A percentile compares a stretch with the other conserved stretches of the same genome.
Evolutionary conservation across 2,797 vertebrate species (phyloP).

Genomic region (Melanotaenia maccullochi): DNA sequence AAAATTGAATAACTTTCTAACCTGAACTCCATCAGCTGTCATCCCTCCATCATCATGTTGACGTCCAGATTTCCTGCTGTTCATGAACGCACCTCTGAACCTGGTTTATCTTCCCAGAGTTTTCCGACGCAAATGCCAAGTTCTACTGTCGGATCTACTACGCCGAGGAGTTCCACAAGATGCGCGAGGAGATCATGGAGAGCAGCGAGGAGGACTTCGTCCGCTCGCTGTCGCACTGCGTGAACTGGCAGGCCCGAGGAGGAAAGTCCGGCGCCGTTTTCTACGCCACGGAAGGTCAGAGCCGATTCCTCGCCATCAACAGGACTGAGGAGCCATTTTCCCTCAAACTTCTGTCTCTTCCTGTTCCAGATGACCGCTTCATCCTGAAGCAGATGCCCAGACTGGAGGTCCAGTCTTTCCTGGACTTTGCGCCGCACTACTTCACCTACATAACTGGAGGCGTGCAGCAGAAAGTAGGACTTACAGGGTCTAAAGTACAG

Average conservation of each 20-base stretch:
- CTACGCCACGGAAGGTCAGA: slow-evolving; percentile 94
- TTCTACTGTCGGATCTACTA: slow-evolving; percentile 99
- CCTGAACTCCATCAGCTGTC: too few species aligned
- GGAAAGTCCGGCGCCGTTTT: slow-evolving; percentile 98
- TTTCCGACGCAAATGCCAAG: slow-evolving; percentile 96
- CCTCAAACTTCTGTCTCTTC: neutral
- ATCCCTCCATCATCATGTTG: too few species aligned
- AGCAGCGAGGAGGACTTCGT: slow-evolving; percentile 96
- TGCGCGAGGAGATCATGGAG: slow-evolving; percentile 95
- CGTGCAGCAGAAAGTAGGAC: slow-evolving; percentile 92
- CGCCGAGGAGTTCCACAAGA: slow-evolving; percentile 95
- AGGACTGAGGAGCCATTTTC: neutral
- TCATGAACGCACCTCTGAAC: too few species aligned
- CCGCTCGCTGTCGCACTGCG: slow-evolving; percentile 94
- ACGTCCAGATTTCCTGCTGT: too few species aligned
- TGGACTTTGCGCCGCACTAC: slow-evolving; percentile 98
- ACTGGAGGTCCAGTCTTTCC: slow-evolving; percentile 97
- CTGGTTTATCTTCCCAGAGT: slow-evolving; percentile 81
- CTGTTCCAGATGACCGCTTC: slow-evolving; percentile 91
- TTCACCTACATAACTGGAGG: slow-evolving; percentile 97
- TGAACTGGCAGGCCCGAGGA: slow-evolving; percentile 97
- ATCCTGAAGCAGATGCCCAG: slow-evolving; percentile 99
- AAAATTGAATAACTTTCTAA: too few species aligned
- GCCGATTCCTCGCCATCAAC: too few species aligned
- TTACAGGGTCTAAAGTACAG: too few species aligned